Evolutionary conservation across 2,113 vertebrate genomes (phyloP).

Genomic region (Bambusicola thoracicus): DNA sequence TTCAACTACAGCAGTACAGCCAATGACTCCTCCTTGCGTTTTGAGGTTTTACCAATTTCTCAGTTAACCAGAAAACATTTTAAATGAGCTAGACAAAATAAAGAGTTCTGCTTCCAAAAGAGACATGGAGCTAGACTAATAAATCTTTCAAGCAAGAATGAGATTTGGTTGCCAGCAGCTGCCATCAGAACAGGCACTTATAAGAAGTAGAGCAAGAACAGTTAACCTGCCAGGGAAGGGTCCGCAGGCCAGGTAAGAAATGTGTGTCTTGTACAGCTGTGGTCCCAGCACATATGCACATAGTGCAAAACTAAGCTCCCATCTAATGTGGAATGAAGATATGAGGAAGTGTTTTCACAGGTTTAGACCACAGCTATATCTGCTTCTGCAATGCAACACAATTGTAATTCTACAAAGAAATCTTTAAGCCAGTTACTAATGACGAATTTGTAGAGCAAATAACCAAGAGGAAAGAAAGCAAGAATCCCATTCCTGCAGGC

Average conservation of each 20-base stretch:
- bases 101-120: background rate
- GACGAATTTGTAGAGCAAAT: background rate
- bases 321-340: background rate
- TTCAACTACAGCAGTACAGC: background rate
- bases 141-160: background rate
- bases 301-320: background rate
- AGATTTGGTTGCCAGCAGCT: background rate
- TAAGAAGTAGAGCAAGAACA: background rate
- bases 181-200: background rate
- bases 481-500: background rate
- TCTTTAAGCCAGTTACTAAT: background rate
- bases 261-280: rapidly evolving
- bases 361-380: background rate
- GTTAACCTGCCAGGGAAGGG: background rate
- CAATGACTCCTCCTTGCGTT: background rate
- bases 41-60: background rate
- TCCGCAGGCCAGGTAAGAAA: background rate
- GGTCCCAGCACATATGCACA: background rate
- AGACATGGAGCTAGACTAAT: background rate
- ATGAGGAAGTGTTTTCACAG: background rate
- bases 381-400: background rate
- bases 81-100: background rate
- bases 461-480: background rate
- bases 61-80: background rate
- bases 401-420: background rate